Conservation (phyloP, 2,113 vertebrate species). For the Phalacrocorax aristotelis region DNA sequence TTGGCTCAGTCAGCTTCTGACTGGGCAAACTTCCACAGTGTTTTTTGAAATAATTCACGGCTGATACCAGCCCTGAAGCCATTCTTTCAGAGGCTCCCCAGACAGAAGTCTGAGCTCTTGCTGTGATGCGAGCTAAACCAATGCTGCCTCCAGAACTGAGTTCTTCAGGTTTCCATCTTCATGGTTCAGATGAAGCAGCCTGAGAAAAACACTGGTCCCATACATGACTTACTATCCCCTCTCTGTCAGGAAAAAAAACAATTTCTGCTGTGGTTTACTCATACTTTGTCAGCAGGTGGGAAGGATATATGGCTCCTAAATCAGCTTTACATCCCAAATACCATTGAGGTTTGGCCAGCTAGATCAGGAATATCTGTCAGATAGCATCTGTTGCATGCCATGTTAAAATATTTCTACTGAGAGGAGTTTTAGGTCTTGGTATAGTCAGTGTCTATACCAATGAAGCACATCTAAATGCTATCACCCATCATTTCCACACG, state of each 20-base stretch:
- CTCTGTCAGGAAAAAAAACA: neutral
- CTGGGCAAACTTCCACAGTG: neutral
- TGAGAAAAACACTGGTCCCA: neutral
- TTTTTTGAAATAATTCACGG: neutral
- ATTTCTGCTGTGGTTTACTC: neutral
- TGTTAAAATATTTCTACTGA: neutral
- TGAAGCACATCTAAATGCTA: neutral
- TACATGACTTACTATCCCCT: neutral
- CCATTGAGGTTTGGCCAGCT: neutral
- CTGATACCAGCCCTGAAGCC: neutral
- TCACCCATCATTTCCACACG: neutral
- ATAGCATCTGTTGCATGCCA: neutral
- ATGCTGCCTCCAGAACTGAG: neutral
- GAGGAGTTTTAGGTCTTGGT: neutral
- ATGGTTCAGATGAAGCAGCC: rapidly evolving
- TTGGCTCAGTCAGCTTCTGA: neutral
- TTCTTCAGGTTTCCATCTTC: neutral
- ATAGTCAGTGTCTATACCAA: neutral
- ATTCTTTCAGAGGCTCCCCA: neutral
- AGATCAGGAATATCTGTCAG: neutral
- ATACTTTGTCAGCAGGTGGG: neutral
- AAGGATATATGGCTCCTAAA: neutral
- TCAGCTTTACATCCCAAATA: neutral
- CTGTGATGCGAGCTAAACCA: neutral
- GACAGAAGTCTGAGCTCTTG: neutral